These are phyloP conservation scores for Hirudo medicinalis DNA, from an alignment of 1,140 invertebrate genomes.

Conservation along the genomic window DNA sequence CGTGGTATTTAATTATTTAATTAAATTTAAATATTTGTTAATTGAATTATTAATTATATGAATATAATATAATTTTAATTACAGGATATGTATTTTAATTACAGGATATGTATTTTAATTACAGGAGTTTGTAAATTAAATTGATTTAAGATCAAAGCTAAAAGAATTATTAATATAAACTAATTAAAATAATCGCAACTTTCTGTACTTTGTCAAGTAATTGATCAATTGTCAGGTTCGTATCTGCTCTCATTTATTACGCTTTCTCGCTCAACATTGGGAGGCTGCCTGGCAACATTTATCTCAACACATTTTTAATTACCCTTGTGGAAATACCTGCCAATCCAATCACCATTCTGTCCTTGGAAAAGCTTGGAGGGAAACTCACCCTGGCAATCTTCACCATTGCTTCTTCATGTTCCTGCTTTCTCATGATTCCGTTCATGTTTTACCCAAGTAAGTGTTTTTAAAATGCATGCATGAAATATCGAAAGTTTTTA, in stretches of 20 bases:
- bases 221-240: constrained; percentile 10
- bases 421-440: constrained; percentile 15
- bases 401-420: not conserved
- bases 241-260: constrained; percentile 12
- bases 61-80: too few relatives aligned
- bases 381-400: not conserved
- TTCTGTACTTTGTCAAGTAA: too few relatives aligned
- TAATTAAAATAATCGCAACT: too few relatives aligned
- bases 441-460: constrained; percentile 10
- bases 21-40: too few relatives aligned
- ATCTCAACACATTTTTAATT: constrained; percentile 12
- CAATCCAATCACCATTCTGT: constrained; percentile 6
- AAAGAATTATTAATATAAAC: too few relatives aligned
- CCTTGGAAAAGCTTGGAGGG: not conserved
- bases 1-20: too few relatives aligned
- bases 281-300: constrained; percentile 14
- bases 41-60: too few relatives aligned
- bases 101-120: too few relatives aligned
- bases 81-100: too few relatives aligned
- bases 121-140: too few relatives aligned
- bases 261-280: constrained; percentile 13
- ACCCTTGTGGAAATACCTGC: constrained; percentile 16
- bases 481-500: too few relatives aligned
- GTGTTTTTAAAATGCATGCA: not conserved
- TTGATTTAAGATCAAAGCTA: too few relatives aligned